These are phyloP conservation scores for Anoura caudifer DNA, from an alignment of 2,113 vertebrate species.

Conservation along the genomic window DNA sequence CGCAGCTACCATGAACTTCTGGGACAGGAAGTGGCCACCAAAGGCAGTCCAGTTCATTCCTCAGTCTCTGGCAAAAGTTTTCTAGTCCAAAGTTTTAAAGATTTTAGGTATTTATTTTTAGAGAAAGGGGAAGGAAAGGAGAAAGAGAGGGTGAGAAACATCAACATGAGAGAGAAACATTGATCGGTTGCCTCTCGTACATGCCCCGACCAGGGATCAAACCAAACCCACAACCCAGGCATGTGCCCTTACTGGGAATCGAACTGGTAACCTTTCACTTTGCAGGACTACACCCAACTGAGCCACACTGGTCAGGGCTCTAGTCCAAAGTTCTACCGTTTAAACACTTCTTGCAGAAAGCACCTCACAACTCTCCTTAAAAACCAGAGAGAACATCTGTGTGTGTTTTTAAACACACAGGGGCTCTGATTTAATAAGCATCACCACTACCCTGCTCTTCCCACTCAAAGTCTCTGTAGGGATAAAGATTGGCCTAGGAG, in stretches of 20 bases:
- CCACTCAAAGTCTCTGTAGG: neutral
- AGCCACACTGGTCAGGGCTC: too few species aligned
- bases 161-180: too few species aligned
- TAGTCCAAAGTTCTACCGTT: neutral
- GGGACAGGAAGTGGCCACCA: neutral
- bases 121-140: too few species aligned
- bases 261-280: too few species aligned
- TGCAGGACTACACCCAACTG: too few species aligned
- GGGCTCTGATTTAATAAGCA: neutral
- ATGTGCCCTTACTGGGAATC: too few species aligned
- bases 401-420: neutral
- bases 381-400: neutral
- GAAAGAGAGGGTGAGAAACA: too few species aligned
- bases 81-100: neutral
- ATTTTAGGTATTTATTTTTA: too few species aligned
- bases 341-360: slow-evolving; percentile 29
- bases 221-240: too few species aligned
- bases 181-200: too few species aligned
- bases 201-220: too few species aligned
- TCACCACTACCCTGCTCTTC: neutral
- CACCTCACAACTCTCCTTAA: neutral
- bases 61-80: neutral
- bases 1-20: neutral
- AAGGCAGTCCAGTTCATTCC: neutral
- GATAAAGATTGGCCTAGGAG: neutral